Evolutionary conservation across 1,140 invertebrate genomes (phyloP).

Genomic region (Acromyrmex heyeri): DNA sequence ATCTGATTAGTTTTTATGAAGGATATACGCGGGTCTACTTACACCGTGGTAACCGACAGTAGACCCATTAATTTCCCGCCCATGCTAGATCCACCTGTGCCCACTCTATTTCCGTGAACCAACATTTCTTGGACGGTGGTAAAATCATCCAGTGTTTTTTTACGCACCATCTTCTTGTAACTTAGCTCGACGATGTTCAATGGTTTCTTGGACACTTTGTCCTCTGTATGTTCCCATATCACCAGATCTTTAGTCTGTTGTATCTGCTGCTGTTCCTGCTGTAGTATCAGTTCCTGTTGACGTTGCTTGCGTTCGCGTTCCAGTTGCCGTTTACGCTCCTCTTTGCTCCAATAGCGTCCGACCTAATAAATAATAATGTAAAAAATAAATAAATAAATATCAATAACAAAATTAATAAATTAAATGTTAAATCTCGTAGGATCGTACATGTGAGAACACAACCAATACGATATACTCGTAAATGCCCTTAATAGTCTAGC

Average conservation of each 20-base stretch:
- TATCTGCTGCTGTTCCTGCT: conserved; percentile 77
- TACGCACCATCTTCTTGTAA: conserved; percentile 83
- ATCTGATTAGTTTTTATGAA: not conserved
- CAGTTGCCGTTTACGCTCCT: conserved; percentile 92
- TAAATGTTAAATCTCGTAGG: no score
- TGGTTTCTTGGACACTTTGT: conserved; percentile 83
- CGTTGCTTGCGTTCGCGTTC: conserved; percentile 90
- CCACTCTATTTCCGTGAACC: conserved; percentile 85
- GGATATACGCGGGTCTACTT: conserved; percentile 61
- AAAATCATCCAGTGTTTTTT: conserved; percentile 85
- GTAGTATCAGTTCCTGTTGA: conserved; percentile 84
- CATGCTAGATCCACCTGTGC: conserved; percentile 81
- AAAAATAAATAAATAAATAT: not conserved
- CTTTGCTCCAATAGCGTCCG: conserved; percentile 93
- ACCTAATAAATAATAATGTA: conserved; percentile 82
- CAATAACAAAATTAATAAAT: no score
- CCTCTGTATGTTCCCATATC: conserved; percentile 83
- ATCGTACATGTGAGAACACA: no score
- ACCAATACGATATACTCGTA: no score
- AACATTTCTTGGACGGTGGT: conserved; percentile 86
- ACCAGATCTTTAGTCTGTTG: conserved; percentile 77
- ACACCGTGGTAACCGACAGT: conserved; percentile 87
- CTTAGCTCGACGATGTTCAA: conserved; percentile 81
- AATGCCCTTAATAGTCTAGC: no score
- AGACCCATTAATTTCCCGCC: conserved; percentile 86